Evolutionary conservation across 2,113 vertebrate species (phyloP).

Genomic region (Cyrtonyx montezumae): DNA sequence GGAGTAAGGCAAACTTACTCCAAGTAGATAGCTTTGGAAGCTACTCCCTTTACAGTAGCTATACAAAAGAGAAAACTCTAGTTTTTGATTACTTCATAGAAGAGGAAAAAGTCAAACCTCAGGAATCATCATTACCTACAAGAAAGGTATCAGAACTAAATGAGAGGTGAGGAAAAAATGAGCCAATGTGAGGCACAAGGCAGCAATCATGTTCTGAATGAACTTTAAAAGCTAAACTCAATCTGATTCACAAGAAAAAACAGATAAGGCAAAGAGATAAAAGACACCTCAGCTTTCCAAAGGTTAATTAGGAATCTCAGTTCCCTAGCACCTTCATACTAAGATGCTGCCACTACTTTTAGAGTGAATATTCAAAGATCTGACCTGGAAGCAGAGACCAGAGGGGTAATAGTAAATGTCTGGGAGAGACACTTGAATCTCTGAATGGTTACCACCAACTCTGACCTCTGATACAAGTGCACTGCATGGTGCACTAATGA

Average conservation of each 20-base stretch:
- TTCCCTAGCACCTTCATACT: not conserved
- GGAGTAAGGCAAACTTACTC: not conserved
- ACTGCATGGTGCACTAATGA: not conserved
- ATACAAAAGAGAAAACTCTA: not conserved
- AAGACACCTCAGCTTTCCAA: not conserved
- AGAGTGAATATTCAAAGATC: not conserved
- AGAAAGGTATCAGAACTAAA: not conserved
- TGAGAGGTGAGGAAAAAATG: not conserved
- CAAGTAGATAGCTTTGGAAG: not conserved
- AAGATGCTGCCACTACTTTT: not conserved
- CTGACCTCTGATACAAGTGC: not conserved
- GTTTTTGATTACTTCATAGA: not conserved
- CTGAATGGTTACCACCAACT: not conserved
- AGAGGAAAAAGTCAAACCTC: not conserved
- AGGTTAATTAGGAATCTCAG: not conserved
- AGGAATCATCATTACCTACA: not conserved
- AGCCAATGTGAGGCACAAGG: not conserved
- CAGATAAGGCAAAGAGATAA: not conserved
- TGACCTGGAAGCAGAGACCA: not conserved
- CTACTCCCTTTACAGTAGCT: not conserved
- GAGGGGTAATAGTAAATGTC: not conserved
- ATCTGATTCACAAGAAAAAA: not conserved
- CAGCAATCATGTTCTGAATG: not conserved
- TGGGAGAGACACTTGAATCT: not conserved
- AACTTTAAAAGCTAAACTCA: not conserved